Conservation (phyloP, 2,797 vertebrate genomes). For the Pseudochromis fuscus region DNA sequence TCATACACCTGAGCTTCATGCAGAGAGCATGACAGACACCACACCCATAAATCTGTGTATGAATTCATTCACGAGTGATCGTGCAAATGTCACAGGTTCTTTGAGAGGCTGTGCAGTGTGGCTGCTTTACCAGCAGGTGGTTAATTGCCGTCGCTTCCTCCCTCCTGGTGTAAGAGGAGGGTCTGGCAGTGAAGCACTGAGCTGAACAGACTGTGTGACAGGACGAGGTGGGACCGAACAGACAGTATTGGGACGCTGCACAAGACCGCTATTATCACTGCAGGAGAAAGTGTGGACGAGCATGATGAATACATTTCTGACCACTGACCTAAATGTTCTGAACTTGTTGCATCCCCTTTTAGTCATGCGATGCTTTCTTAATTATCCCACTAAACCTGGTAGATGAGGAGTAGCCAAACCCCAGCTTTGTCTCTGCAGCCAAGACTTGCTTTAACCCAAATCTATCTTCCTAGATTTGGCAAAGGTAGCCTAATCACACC, state of each 20-base stretch:
- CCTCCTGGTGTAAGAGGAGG: constrained; percentile 42
- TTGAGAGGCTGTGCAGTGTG: constrained; percentile 26
- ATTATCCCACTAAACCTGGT: constrained; percentile 57
- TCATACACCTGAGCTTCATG: constrained; percentile 17
- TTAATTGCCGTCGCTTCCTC: constrained; percentile 65
- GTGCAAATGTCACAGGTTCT: constrained; percentile 40
- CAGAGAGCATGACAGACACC: constrained; percentile 17
- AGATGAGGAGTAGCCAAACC: constrained; percentile 56
- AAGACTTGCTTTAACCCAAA: constrained; percentile 57
- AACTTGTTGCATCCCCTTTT: constrained; percentile 39
- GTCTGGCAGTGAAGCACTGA: constrained; percentile 46
- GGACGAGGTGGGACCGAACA: constrained; percentile 44
- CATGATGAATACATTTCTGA: constrained; percentile 37
- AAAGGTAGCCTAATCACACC: constrained; percentile 72
- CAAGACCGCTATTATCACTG: constrained; percentile 34
- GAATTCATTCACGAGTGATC: constrained; percentile 25
- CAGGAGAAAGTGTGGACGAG: constrained; percentile 26
- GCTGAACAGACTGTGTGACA: constrained; percentile 59
- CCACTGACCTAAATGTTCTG: constrained; percentile 38
- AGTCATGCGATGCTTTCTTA: constrained; percentile 53
- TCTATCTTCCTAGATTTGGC: constrained; percentile 77
- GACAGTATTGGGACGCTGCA: constrained; percentile 39
- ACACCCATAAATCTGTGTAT: constrained; percentile 20
- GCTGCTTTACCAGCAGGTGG: constrained; percentile 68
- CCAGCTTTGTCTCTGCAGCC: constrained; percentile 58